A percentile compares a stretch with the other conserved stretches of the same genome.
Evolutionary conservation across 2,797 vertebrate genomes (phyloP).

Genomic region (Gambelia wislizenii): DNA sequence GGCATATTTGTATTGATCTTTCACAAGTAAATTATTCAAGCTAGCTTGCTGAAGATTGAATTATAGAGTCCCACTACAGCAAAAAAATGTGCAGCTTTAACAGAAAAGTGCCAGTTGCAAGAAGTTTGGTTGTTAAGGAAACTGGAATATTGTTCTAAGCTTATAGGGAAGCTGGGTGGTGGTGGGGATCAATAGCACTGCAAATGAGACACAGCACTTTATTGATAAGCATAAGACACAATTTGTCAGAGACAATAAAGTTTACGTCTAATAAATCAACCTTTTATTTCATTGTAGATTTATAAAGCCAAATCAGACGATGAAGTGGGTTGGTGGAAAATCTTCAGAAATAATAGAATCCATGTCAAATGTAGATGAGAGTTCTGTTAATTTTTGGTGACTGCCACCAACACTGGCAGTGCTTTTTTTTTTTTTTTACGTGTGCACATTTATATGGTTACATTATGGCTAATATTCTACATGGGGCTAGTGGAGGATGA

Average conservation of each 20-base stretch:
- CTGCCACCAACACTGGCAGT: background rate
- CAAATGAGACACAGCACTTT: conserved; percentile 54
- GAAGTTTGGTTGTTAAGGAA: conserved; percentile 53
- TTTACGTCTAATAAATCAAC: conserved; percentile 50
- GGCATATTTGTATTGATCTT: conserved; percentile 60
- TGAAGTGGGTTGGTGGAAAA: background rate
- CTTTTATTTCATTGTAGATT: conserved; percentile 35
- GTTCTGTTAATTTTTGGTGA: background rate
- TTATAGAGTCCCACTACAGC: conserved; percentile 35
- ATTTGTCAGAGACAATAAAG: conserved; percentile 42
- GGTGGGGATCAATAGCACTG: conserved; percentile 36
- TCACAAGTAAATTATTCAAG: conserved; percentile 60
- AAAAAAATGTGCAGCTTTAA: conserved; percentile 55
- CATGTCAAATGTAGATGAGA: background rate
- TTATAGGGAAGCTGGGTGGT: background rate
- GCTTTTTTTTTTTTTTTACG: background rate
- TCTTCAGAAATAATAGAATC: background rate
- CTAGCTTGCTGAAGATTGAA: conserved; percentile 53
- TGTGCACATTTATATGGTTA: background rate
- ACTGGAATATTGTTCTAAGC: conserved; percentile 25
- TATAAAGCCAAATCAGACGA: conserved; percentile 32
- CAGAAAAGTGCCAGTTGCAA: conserved; percentile 46
- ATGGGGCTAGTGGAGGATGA: too few relatives aligned
- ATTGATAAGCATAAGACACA: conserved; percentile 41
- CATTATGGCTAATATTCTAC: background rate